Evolutionary conservation across 2,797 vertebrate genomes (phyloP), one percentile per base, ranked within the genome.

Genomic region (Bradypodion pumilum): DNA sequence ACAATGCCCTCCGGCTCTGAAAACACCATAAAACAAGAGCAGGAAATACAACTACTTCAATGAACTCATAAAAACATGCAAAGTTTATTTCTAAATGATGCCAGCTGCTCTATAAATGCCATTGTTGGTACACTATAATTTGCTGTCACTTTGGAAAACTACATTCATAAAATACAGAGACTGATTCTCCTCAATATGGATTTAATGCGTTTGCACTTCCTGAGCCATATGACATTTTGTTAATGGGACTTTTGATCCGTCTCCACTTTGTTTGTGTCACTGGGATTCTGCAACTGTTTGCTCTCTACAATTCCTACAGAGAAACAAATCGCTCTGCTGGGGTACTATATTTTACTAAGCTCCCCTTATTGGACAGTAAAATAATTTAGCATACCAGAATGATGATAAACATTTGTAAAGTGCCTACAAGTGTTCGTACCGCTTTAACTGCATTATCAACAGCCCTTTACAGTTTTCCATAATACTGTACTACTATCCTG

Each of bases 1-100:
- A 56, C 15, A 76, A 84, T 70, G 82, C 82, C 74, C n/a, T 4
- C 29, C 78, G 65, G 82, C 52, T 25, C 60, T 87, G 84, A 78
- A 74, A 84, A 85, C 25, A 75, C 21, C 37, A 72, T 52, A 7
- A 35, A 82, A 81, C 40, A 75, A 25, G 81, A 83, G 68, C 27
- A 81, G 79, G 89, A 77, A 65, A 85, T 69, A 16, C 42, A 8
- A 0, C 56, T 78, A 46, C 10, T 81, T 88, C 80, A 56, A 74
- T 23, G 49, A 56, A 19, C 56, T 91, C 74, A 88, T 83, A 56
- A 1, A 1, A 78, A 21, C 68, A 78, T 78, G 25, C 6, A 59
- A 46, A 76, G 4, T 32, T 65, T 3, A 15, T 66, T 82, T 82
- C 60, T 68, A 82, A 82, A 85, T 56, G 7, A 1, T 44, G 21